Percentiles rank a stretch among this genome's conserved stretches.
Conservation (phyloP, 2,113 vertebrate genomes). For the Pteronura brasiliensis region DNA sequence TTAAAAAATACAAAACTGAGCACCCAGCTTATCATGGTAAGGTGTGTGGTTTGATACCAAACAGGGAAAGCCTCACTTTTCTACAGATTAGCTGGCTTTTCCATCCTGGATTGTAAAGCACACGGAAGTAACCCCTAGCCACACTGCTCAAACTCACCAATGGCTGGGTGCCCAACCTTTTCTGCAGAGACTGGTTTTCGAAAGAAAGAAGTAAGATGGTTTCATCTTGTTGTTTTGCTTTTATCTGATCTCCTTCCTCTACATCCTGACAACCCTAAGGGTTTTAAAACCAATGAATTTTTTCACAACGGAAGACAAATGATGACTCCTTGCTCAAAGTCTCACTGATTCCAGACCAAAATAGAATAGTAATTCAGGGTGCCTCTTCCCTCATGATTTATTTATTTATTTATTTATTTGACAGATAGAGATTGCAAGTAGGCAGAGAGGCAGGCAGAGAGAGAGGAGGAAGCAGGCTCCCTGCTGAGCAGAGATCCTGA, state of each 20-base stretch:
- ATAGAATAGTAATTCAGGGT: not conserved
- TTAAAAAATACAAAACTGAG: not conserved
- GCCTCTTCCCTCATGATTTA: too few relatives aligned
- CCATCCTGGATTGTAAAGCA: not conserved
- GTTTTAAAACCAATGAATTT: not conserved
- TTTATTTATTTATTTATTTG: too few relatives aligned
- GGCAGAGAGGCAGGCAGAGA: too few relatives aligned
- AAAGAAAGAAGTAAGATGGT: not conserved
- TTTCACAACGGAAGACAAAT: not conserved
- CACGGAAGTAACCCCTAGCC: not conserved
- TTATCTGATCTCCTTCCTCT: not conserved
- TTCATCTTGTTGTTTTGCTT: not conserved
- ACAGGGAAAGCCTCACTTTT: not conserved
- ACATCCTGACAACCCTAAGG: not conserved
- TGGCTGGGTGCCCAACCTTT: not conserved
- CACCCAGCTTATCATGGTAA: not conserved
- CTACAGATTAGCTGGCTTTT: not conserved
- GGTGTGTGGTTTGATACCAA: accelerated
- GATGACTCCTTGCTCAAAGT: not conserved
- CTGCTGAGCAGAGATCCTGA: too few relatives aligned
- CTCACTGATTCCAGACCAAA: not conserved
- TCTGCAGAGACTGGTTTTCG: not conserved
- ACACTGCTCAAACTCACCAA: not conserved
- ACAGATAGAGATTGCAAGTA: too few relatives aligned
- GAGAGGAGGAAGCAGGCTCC: too few relatives aligned